Conservation (phyloP, 1,140 invertebrate genomes). For the Anoplolepis gracilipes region DNA sequence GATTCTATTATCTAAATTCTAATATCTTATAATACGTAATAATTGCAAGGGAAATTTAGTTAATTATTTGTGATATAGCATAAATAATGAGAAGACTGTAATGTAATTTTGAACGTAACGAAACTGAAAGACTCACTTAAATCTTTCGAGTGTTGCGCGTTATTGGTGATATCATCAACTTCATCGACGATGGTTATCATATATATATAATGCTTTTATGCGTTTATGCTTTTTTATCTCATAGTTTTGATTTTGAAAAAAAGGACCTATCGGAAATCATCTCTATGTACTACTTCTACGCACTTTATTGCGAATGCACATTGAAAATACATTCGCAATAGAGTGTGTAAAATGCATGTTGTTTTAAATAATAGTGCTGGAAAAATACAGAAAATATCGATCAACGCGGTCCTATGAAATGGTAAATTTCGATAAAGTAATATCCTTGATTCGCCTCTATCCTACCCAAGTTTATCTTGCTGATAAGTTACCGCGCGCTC, state of each 20-base stretch:
- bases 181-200: background rate
- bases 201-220: too few relatives aligned
- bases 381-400: background rate
- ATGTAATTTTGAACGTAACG: slow-evolving; percentile 17
- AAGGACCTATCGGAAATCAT: background rate
- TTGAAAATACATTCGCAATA: background rate
- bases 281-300: background rate
- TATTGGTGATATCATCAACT: slow-evolving; percentile 45
- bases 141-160: background rate
- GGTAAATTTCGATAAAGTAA: background rate
- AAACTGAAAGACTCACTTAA: slow-evolving; percentile 38
- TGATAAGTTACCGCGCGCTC: slow-evolving; percentile 2
- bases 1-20: background rate
- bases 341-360: background rate
- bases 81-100: slow-evolving; percentile 11
- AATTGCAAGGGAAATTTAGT: background rate
- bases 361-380: background rate
- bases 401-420: background rate
- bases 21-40: background rate
- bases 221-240: background rate
- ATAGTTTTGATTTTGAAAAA: background rate
- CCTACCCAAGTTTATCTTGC: background rate
- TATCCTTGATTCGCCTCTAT: background rate
- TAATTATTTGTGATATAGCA: background rate
- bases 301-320: background rate